These are phyloP conservation scores for Sturnus vulgaris DNA, from an alignment of 2,113 vertebrate species.

Conservation along the genomic window DNA sequence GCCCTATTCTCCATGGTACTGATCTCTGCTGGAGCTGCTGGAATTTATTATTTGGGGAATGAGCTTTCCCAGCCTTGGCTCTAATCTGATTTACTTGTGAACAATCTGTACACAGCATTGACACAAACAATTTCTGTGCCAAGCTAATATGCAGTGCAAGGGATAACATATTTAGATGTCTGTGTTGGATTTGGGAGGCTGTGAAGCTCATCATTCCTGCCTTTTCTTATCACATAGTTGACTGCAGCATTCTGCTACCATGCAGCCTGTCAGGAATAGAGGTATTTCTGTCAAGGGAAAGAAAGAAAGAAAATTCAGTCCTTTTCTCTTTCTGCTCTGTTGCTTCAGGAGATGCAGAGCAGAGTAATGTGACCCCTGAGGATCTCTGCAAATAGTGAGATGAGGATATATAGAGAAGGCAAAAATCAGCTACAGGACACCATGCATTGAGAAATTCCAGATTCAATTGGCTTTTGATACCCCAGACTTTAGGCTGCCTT, in stretches of 20 bases:
- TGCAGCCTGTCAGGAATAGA: not conserved
- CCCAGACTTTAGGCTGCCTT: not conserved
- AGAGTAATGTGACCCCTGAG: conserved; percentile 20
- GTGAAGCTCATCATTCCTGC: not conserved
- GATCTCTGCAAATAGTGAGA: not conserved
- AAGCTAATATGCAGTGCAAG: not conserved
- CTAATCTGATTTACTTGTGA: not conserved
- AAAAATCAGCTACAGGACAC: not conserved
- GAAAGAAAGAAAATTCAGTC: not conserved
- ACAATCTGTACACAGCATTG: not conserved
- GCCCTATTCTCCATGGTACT: not conserved
- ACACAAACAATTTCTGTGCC: not conserved
- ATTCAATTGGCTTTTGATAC: not conserved
- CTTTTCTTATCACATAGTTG: not conserved
- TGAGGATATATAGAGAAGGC: not conserved
- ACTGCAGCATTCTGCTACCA: not conserved
- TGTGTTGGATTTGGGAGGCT: not conserved
- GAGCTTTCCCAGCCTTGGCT: not conserved
- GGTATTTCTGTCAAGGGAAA: not conserved
- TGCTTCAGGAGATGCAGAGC: not conserved
- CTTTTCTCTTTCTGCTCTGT: conserved; percentile 1
- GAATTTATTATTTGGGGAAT: not conserved
- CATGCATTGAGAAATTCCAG: not conserved
- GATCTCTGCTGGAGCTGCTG: not conserved
- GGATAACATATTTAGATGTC: not conserved